Evolutionary conservation across 2,888 invertebrate genomes (phyloP).

Genomic region (Protophormia terraenovae): DNA sequence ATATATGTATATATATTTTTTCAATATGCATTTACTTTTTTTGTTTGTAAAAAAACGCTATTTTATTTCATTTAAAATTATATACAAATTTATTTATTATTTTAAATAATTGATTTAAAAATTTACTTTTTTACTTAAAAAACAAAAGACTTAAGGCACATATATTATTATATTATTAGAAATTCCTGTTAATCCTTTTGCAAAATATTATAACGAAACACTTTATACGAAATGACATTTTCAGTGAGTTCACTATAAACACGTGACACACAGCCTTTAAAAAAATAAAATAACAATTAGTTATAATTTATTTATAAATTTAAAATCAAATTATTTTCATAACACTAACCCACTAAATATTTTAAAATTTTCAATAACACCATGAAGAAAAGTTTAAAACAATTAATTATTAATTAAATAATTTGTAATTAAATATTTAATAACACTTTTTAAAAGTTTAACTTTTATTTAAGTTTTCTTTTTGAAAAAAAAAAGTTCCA

Average conservation of each 20-base stretch:
- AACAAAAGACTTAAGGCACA: too few species aligned
- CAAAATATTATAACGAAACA: slow-evolving; percentile 73
- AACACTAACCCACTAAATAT: slow-evolving; percentile 77
- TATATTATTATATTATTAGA: too few species aligned
- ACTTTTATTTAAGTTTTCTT: neutral
- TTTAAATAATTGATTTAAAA: too few species aligned
- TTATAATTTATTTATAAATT: neutral
- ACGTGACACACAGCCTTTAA: slow-evolving; percentile 74
- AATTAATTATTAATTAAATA: neutral
- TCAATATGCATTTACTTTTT: too few species aligned
- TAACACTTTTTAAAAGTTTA: neutral
- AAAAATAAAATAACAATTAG: neutral
- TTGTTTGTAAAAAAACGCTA: too few species aligned
- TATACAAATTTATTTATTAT: too few species aligned
- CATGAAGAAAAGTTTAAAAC: slow-evolving; percentile 67
- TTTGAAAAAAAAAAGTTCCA: neutral
- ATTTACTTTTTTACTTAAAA: too few species aligned
- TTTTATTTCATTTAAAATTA: too few species aligned
- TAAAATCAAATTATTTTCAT: neutral
- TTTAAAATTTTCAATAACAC: slow-evolving; percentile 77
- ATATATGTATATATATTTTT: too few species aligned
- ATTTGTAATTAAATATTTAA: neutral
- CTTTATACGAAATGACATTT: slow-evolving; percentile 74
- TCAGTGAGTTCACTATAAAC: slow-evolving; percentile 75
- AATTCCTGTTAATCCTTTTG: slow-evolving; percentile 69